phyloP scores from a whole-genome alignment of 2,797 vertebrate genomes.

The Oceanodroma leucorhoa region DNA sequence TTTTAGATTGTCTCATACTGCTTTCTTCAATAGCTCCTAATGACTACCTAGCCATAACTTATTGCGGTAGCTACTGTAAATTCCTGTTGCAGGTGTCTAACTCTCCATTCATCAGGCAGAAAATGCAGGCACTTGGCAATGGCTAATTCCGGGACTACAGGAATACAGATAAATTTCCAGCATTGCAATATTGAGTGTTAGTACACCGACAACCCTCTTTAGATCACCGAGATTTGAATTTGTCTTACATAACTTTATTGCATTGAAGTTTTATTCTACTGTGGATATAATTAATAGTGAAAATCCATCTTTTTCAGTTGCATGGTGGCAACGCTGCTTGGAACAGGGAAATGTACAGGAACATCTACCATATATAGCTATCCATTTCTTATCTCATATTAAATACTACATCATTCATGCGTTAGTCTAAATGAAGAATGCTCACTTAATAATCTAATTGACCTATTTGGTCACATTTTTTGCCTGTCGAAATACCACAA shows the following conservation, averaged over 20 bases:
- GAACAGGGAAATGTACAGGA: neutral
- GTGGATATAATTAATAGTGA: neutral
- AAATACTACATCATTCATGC: neutral
- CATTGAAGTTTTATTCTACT: neutral
- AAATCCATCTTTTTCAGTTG: neutral
- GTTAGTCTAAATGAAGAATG: neutral
- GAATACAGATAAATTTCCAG: neutral
- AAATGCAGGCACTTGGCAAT: neutral
- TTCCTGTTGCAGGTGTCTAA: neutral
- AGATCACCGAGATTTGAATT: neutral
- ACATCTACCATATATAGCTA: neutral
- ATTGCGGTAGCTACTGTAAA: neutral
- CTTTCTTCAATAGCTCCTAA: neutral
- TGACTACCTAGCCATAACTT: neutral
- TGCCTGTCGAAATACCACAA: neutral
- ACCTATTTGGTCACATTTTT: neutral
- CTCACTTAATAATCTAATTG: neutral
- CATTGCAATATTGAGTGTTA: neutral
- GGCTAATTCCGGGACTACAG: neutral
- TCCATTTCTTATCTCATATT: neutral
- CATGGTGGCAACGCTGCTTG: neutral
- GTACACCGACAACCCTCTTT: neutral
- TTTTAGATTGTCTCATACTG: neutral
- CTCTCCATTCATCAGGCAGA: neutral
- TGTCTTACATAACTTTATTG: neutral